Percentiles rank a stretch among this genome's conserved stretches.
Evolutionary conservation across 2,113 vertebrate species (phyloP).

Genomic region (Phyllostomus discolor): DNA sequence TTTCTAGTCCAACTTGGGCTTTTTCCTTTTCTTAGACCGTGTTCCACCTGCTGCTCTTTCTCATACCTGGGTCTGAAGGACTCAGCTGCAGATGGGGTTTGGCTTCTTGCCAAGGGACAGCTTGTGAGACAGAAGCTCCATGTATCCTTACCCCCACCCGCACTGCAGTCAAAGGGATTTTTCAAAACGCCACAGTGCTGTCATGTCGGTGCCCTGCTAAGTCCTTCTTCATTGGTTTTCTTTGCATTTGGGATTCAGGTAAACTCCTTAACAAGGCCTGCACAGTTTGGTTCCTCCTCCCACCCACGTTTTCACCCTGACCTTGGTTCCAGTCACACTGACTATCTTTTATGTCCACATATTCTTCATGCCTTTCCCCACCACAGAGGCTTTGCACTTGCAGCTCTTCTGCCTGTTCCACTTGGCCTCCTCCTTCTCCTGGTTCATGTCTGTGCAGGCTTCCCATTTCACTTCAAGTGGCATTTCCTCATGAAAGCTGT

Average conservation of each 20-base stretch:
- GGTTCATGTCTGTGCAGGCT: not conserved
- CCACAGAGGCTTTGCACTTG: not conserved
- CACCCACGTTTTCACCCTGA: not conserved
- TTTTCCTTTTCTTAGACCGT: not conserved
- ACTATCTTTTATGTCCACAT: not conserved
- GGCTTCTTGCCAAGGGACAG: not conserved
- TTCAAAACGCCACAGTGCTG: not conserved
- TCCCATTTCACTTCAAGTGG: not conserved
- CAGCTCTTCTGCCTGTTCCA: not conserved
- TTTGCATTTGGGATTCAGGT: not conserved
- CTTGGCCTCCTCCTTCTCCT: not conserved
- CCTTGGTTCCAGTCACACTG: not conserved
- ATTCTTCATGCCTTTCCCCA: not conserved
- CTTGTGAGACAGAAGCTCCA: not conserved
- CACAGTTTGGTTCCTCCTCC: not conserved
- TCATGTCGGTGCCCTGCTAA: not conserved
- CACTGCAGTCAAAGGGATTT: not conserved
- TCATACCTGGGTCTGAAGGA: not conserved
- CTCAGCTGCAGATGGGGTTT: not conserved
- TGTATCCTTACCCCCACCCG: not conserved
- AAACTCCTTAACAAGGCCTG: not conserved
- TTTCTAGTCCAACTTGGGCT: not conserved
- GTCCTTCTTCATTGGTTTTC: not conserved
- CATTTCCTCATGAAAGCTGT: not conserved
- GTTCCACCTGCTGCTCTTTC: not conserved